These are phyloP conservation scores for Leucophenga varia DNA, from an alignment of 1,140 invertebrate species.

Conservation along the genomic window DNA sequence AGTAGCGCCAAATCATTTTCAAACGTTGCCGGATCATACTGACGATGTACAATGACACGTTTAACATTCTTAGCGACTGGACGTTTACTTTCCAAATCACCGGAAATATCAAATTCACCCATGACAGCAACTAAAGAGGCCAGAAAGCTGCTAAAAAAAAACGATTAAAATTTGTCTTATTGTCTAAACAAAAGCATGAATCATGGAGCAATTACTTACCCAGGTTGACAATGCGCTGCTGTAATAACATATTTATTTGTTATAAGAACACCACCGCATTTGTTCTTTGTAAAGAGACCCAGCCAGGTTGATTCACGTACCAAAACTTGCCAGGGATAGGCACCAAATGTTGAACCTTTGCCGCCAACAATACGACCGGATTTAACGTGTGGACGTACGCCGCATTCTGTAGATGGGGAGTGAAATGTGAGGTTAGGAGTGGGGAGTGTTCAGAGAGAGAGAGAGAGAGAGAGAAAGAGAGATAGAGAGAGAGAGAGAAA, in stretches of 20 bases:
- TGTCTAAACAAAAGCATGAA: not conserved
- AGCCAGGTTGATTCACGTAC: slow-evolving; percentile 90
- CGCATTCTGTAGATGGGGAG: slow-evolving; percentile 73
- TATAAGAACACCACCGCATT: slow-evolving; percentile 90
- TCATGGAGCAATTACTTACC: slow-evolving; percentile 67
- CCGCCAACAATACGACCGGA: slow-evolving; percentile 87
- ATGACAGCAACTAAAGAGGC: slow-evolving; percentile 87
- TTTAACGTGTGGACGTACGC: slow-evolving; percentile 77
- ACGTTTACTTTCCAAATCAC: slow-evolving; percentile 74
- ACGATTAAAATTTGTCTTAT: not conserved
- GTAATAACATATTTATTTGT: slow-evolving; percentile 83
- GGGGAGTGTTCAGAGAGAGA: slow-evolving; percentile 48
- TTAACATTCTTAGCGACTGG: slow-evolving; percentile 82
- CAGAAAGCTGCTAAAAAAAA: slow-evolving; percentile 71
- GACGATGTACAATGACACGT: slow-evolving; percentile 83
- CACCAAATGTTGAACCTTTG: slow-evolving; percentile 79
- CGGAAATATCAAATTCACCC: slow-evolving; percentile 86
- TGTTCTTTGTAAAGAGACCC: slow-evolving; percentile 92
- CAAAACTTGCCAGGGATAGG: slow-evolving; percentile 92
- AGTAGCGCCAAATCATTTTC: slow-evolving; percentile 87
- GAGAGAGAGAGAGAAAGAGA: slow-evolving; percentile 14
- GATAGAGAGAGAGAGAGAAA: slow-evolving; percentile 2
- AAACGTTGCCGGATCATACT: slow-evolving; percentile 87
- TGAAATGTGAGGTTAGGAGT: slow-evolving; percentile 57
- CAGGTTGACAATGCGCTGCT: slow-evolving; percentile 92